Conservation (phyloP, 2,888 invertebrate genomes). For the Caradrina kadenii region DNA sequence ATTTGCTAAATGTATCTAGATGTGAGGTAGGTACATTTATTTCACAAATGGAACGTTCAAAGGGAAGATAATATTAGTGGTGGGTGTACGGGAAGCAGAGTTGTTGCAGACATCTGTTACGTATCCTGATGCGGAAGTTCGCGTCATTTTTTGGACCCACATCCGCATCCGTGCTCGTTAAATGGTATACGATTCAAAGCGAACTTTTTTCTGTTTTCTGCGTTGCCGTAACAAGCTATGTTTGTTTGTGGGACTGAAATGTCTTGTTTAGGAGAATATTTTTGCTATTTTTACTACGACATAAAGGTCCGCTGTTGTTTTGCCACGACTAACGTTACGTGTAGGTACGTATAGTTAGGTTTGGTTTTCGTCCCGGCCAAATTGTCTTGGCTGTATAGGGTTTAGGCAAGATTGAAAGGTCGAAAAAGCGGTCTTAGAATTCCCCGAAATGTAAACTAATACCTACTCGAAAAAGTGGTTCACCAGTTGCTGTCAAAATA, state of each 20-base stretch:
- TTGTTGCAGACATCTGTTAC: conserved; percentile 34
- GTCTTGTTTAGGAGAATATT: conserved; percentile 9
- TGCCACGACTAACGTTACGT: not conserved
- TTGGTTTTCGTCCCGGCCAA: not conserved
- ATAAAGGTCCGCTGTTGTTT: conserved; percentile 2
- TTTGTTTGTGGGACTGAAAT: conserved; percentile 21
- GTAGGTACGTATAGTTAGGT: not conserved
- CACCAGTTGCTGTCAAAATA: no score
- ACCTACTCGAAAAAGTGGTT: no score
- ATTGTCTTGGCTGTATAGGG: no score
- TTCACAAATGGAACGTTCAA: conserved; percentile 15
- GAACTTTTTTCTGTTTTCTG: conserved; percentile 25
- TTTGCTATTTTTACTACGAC: conserved; percentile 6
- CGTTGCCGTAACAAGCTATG: conserved; percentile 7
- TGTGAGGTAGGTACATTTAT: conserved; percentile 4
- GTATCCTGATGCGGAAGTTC: conserved; percentile 1
- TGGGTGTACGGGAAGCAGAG: not conserved
- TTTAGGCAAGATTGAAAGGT: no score
- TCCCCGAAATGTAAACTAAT: no score
- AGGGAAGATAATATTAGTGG: conserved; percentile 2
- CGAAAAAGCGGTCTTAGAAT: no score
- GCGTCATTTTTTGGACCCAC: conserved; percentile 16
- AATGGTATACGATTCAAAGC: conserved; percentile 31
- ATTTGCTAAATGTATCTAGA: not conserved
- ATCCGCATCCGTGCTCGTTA: conserved; percentile 23